Evolutionary conservation across 2,797 vertebrate species (phyloP).

Genomic region (Thunnus albacares): DNA sequence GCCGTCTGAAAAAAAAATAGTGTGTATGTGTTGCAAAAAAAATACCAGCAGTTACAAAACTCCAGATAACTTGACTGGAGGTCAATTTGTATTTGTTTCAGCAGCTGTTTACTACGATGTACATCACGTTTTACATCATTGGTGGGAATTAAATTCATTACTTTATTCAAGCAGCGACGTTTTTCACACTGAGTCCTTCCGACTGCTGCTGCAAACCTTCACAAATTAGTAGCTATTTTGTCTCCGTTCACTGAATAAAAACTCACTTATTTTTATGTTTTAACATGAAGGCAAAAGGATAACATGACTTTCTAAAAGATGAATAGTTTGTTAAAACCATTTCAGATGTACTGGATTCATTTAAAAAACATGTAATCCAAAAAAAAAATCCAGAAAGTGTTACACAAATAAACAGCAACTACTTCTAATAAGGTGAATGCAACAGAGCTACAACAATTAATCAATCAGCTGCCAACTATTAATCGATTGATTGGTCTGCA

Average conservation of each 20-base stretch:
- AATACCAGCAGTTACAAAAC: conserved; percentile 13
- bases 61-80: conserved; percentile 15
- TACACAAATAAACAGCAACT: too few species aligned
- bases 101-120: not conserved
- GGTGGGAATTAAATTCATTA: not conserved
- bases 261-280: not conserved
- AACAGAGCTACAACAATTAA: too few species aligned
- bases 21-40: not conserved
- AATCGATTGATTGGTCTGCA: too few species aligned
- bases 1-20: not conserved
- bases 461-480: too few species aligned
- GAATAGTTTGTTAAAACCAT: not conserved
- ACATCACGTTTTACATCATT: not conserved
- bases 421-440: not conserved
- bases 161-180: conserved; percentile 1
- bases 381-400: too few species aligned
- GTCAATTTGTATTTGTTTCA: not conserved
- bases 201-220: not conserved
- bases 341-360: not conserved
- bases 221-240: not conserved
- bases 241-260: not conserved
- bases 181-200: not conserved
- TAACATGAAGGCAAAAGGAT: not conserved
- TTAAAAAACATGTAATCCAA: not conserved
- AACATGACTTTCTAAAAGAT: not conserved